Base-by-base conservation (phyloP, 2,113 vertebrate species). In the Coregonus clupeaformis region DNA sequence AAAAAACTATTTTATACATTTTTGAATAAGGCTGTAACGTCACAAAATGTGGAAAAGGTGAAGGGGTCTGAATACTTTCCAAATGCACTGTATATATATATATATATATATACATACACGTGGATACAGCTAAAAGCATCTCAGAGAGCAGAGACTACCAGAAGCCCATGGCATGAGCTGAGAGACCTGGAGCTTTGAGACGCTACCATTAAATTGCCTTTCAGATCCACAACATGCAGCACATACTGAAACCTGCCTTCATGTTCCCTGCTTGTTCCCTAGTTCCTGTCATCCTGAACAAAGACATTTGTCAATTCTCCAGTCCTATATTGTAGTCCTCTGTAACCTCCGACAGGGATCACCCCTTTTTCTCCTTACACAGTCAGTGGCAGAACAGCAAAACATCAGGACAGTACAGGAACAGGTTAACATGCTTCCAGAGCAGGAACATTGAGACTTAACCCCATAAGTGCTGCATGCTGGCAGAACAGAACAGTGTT, bases 381-480 rank as follows among this genome's bases (percentile, higher is more conserved):
- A 81, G 82, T 68, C 81, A 90, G 84, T 91, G 87, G 91, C 85
- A 84, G 73, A 81, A 78, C 85, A 88, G 91, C 87, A 89, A 74
- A 85, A 91, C 86, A 91, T 87, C 13, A 69, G 89, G 86, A 91
- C 87, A 91, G 88, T 18, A 83, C 77, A 88, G 88, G 88, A 88
- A 88, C 84, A 88, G 91, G 91, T 87, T 83, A 68, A 92, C 94
- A 95, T 94, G 94, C 94, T 93, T 87, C 82, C 76, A 89, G 79
- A 89, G 86, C 79, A 87, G 84, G 32, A 25, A n/a, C 89, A 91
- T 82, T 80, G 73, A 80, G 86, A 91, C 77, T 85, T 82, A 80
- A 86, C 78, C 84, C 87, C 87, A 89, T 80, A 80, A 76, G 89
- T 87, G 47, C 13, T 49, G 91, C 93, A 93, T 94, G 95, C 94